Evolutionary conservation across 2,113 vertebrate genomes (phyloP).

Genomic region (Anguilla rostrata): DNA sequence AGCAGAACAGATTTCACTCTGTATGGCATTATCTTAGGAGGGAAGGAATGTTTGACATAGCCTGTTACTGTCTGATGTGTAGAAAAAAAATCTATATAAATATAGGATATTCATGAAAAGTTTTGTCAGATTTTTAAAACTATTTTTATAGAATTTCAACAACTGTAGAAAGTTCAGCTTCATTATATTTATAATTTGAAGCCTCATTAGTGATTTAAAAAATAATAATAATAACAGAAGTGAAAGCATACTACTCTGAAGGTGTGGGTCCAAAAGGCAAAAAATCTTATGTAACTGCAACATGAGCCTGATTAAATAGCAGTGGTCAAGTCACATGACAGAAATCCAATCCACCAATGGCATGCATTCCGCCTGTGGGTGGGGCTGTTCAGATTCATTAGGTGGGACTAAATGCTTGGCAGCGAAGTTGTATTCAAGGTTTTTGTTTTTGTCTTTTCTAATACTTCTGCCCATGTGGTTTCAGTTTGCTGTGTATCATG

Average conservation of each 20-base stretch:
- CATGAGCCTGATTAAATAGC: conserved; percentile 2
- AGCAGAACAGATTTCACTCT: background rate
- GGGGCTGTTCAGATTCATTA: conserved; percentile 11
- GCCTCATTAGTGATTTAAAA: conserved; percentile 59
- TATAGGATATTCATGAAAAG: conserved; percentile 60
- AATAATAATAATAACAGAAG: conserved; percentile 42
- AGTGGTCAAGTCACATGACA: conserved; percentile 8
- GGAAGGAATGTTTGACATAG: conserved; percentile 50
- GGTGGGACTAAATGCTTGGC: conserved; percentile 1
- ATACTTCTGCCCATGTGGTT: background rate
- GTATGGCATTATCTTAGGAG: conserved; percentile 56
- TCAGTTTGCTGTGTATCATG: background rate
- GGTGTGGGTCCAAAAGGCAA: conserved; percentile 44
- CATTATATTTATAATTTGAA: conserved; percentile 56
- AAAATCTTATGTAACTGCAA: conserved; percentile 19
- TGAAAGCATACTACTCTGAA: conserved; percentile 60
- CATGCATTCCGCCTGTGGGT: conserved; percentile 9
- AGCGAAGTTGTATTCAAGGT: conserved; percentile 13
- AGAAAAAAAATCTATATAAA: conserved; percentile 41
- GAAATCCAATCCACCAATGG: background rate
- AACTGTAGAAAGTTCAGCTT: conserved; percentile 55
- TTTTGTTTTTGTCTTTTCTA: background rate
- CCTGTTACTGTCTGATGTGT: conserved; percentile 56
- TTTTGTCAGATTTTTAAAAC: conserved; percentile 70
- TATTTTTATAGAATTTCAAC: conserved; percentile 73